A percentile compares a stretch with the other conserved stretches of the same genome.
Evolutionary conservation across 2,113 vertebrate genomes (phyloP).

Genomic region (Camelus dromedarius): DNA sequence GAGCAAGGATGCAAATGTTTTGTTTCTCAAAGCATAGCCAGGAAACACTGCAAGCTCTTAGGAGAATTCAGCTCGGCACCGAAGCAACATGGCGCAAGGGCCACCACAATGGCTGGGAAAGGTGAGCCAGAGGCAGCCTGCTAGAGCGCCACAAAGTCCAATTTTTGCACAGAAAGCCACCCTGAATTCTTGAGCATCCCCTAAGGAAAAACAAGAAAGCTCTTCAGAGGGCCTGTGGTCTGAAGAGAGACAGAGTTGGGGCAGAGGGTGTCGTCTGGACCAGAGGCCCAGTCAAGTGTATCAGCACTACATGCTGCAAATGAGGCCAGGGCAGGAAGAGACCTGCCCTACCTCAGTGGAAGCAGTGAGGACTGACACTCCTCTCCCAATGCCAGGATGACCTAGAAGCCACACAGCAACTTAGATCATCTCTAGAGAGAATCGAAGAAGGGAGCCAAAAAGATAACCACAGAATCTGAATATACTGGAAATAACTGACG

Average conservation of each 20-base stretch:
- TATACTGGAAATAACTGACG: background rate
- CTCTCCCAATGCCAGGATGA: background rate
- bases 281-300: background rate
- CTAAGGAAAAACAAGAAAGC: background rate
- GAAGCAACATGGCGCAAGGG: background rate
- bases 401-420: background rate
- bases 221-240: background rate
- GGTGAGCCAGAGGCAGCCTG: background rate
- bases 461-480: background rate
- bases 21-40: background rate
- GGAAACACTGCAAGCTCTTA: background rate
- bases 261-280: fast-evolving
- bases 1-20: background rate
- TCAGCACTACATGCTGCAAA: background rate
- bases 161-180: background rate
- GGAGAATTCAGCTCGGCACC: background rate
- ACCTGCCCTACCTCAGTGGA: background rate
- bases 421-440: background rate
- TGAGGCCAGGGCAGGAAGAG: background rate
- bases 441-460: background rate
- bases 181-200: background rate
- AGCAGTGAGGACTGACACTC: background rate
- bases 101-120: background rate
- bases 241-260: background rate
- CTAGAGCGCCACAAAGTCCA: background rate